Evolutionary conservation across 2,113 vertebrate species (phyloP).

Genomic region (Phylloscopus trochilus): DNA sequence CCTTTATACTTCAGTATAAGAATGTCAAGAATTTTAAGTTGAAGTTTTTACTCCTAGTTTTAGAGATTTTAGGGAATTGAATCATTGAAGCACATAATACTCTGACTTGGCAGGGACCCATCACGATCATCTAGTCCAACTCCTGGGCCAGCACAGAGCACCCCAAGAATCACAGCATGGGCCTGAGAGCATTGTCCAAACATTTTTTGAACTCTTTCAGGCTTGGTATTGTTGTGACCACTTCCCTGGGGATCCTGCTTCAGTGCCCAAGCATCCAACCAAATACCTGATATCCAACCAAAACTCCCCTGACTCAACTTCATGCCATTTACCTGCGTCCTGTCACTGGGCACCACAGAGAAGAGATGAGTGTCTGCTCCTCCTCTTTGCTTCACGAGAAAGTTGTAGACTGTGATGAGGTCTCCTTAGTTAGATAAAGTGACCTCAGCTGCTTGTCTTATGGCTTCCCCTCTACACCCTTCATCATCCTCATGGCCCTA

Average conservation of each 20-base stretch:
- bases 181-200: neutral
- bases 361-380: neutral
- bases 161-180: neutral
- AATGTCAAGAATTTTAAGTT: neutral
- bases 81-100: neutral
- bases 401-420: neutral
- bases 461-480: neutral
- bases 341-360: neutral
- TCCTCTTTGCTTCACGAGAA: neutral
- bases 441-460: neutral
- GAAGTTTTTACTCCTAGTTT: neutral
- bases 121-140: fast-evolving
- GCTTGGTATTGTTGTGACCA: neutral
- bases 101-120: neutral
- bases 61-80: neutral
- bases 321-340: fast-evolving
- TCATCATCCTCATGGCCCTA: neutral
- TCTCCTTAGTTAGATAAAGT: neutral
- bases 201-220: neutral
- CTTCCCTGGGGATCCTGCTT: neutral
- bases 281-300: neutral
- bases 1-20: neutral
- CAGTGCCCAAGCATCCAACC: neutral
- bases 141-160: neutral
- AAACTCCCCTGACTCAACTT: neutral